Evolutionary conservation across 2,113 vertebrate species (phyloP), one percentile per base, ranked within the genome.

Genomic region (Oryzias curvinotus): DNA sequence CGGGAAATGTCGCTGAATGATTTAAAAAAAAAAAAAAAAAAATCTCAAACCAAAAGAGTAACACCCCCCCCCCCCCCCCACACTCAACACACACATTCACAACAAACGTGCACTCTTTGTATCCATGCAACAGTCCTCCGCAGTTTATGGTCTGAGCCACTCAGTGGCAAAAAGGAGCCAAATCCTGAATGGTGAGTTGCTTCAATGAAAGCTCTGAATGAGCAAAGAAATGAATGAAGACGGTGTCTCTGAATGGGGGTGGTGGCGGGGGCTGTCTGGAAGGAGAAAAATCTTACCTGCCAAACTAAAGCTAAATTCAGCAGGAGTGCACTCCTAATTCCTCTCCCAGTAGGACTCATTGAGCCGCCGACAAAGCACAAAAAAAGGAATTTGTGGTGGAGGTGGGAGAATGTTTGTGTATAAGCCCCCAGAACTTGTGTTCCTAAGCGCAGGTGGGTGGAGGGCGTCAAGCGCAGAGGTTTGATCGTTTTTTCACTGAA

Each of bases 101-200:
- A 67, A 36, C 36, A 36, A 36, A 36, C 36, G 36, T 36, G 36
- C 80, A 66, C 62, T 52, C 52, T 59, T 57, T 66, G 76, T 85
- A 75, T 76, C 84, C 65, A 83, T 64, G 82, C 83, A 87, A 81
- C 85, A 75, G 71, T 70, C 63, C 59, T 62, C 60, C 0, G 66
- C 62, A 60, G 73, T 75, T 75, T 77, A 58, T 77, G 57, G 61
- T 65, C 61, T 65, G 77, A 80, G 78, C 80, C 72, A 53, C 74
- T 85, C 63, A 66, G 64, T 12, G 44, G 78, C 78, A 82, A 74
- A 83, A 83, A 84, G 65, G 54, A 57, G 61, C 53, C 52, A 75
- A 73, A 77, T 71, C 61, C 58, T 83, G 80, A 88, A 87, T 85
- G 86, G 74, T 50, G 50, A 50, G 62, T 67, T 62, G 23, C 48